A percentile compares a stretch with the other conserved stretches of the same genome.
Evolutionary conservation across 2,888 invertebrate species (phyloP).

Genomic region (Troglohyphantes excavatus): DNA sequence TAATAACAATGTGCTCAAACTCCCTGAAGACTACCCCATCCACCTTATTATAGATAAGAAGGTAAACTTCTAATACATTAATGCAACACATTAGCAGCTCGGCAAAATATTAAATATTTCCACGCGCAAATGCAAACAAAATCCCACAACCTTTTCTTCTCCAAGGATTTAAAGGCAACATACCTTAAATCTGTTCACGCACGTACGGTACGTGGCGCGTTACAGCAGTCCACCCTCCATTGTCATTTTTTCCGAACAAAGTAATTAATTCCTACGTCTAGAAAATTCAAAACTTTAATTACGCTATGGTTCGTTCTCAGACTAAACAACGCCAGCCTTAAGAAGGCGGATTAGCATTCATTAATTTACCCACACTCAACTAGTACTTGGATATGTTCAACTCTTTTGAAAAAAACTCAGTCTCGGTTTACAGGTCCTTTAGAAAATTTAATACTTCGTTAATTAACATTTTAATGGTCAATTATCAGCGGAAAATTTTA

Average conservation of each 20-base stretch:
- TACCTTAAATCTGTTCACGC: neutral
- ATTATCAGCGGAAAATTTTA: conserved; percentile 54
- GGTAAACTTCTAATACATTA: neutral
- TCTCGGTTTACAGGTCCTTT: conserved; percentile 42
- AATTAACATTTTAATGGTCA: conserved; percentile 74
- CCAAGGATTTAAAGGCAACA: neutral
- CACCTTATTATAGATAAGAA: too few relatives aligned
- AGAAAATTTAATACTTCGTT: conserved; percentile 62
- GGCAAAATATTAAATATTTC: neutral
- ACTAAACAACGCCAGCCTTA: conserved; percentile 19
- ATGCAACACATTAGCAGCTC: neutral
- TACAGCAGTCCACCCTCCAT: neutral
- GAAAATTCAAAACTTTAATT: conserved; percentile 56
- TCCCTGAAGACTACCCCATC: too few relatives aligned
- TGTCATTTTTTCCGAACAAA: conserved; percentile 14
- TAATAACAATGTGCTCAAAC: too few relatives aligned
- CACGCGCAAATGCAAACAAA: neutral
- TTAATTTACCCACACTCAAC: conserved; percentile 41
- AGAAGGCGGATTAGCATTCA: conserved; percentile 52
- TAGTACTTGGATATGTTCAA: neutral
- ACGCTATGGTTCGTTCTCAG: conserved; percentile 15
- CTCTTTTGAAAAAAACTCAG: conserved; percentile 46
- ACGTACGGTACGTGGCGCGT: neutral
- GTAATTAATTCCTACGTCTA: conserved; percentile 52
- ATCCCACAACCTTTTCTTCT: neutral